phyloP scores from a whole-genome alignment of 1,140 invertebrate genomes.

The Tetragonula clypearis region DNA sequence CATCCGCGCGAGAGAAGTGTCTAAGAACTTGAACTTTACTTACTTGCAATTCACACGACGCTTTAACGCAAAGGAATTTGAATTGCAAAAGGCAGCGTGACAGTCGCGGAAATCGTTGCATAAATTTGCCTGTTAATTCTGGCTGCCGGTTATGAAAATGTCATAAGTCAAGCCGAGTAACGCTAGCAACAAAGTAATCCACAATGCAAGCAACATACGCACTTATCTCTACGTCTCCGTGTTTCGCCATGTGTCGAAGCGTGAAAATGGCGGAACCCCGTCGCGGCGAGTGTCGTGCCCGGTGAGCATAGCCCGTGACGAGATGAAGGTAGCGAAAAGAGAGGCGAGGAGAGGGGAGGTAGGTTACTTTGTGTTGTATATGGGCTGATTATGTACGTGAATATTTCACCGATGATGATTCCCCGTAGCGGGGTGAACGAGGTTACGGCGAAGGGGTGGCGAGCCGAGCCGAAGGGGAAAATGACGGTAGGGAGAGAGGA shows the following conservation, averaged over 20 bases:
- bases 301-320: conserved; percentile 25
- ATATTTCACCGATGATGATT: conserved; percentile 71
- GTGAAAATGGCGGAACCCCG: conserved; percentile 20
- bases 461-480: conserved; percentile 42
- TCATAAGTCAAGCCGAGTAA: conserved; percentile 4
- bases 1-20: background rate
- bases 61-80: background rate
- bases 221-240: background rate
- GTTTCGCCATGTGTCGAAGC: conserved; percentile 19
- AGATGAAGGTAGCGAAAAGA: conserved; percentile 14
- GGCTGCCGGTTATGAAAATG: background rate
- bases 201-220: too few species aligned
- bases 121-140: background rate
- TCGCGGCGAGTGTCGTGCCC: background rate
- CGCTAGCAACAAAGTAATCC: background rate
- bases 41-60: background rate
- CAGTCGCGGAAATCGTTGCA: background rate
- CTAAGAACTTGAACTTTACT: background rate
- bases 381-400: conserved; percentile 73
- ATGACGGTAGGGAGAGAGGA: conserved; percentile 43
- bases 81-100: background rate
- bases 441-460: conserved; percentile 27
- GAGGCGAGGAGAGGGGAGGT: background rate
- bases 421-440: conserved; percentile 51
- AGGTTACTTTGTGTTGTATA: conserved; percentile 69